Evolutionary conservation across 2,113 vertebrate genomes (phyloP).

Genomic region (Syngnathus typhle): DNA sequence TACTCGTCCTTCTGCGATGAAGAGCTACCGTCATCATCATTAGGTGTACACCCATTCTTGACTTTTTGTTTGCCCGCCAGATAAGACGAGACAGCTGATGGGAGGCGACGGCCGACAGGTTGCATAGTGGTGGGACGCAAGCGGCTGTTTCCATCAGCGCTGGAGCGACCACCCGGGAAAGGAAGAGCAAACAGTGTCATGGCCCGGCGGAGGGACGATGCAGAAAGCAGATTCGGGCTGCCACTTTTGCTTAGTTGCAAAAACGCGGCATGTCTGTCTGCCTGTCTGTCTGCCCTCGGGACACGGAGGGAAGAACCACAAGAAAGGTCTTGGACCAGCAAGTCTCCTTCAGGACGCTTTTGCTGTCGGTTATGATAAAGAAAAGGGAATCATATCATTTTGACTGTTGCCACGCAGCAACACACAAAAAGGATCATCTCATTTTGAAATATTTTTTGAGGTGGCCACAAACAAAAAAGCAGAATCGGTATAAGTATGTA

Average conservation of each 20-base stretch:
- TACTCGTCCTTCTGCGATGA: slow-evolving; percentile 19
- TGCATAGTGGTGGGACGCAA: slow-evolving; percentile 18
- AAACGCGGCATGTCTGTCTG: slow-evolving; percentile 14
- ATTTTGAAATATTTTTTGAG: too few relatives aligned
- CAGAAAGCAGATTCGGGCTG: slow-evolving; percentile 33
- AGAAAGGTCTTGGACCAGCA: not conserved
- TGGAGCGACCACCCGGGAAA: slow-evolving; percentile 18
- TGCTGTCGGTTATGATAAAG: not conserved
- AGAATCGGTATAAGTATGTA: too few relatives aligned
- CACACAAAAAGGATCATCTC: not conserved
- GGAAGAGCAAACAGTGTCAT: slow-evolving; percentile 31
- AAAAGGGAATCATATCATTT: not conserved
- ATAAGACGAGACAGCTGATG: slow-evolving; percentile 32
- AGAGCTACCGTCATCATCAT: slow-evolving; percentile 5
- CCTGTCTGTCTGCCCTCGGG: not conserved
- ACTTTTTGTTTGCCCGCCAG: not conserved
- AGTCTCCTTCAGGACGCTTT: not conserved
- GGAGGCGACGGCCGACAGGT: slow-evolving; percentile 16
- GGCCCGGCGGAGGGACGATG: slow-evolving; percentile 13
- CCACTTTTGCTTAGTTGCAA: slow-evolving; percentile 38
- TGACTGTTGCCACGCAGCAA: not conserved
- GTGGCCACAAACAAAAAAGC: too few relatives aligned
- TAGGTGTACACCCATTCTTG: not conserved
- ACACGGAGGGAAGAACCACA: not conserved
- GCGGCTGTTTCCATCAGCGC: slow-evolving; percentile 36